Percentiles rank a stretch among this genome's conserved stretches.
Evolutionary conservation across 2,113 vertebrate genomes (phyloP).

Genomic region (Rhinoderma darwinii): DNA sequence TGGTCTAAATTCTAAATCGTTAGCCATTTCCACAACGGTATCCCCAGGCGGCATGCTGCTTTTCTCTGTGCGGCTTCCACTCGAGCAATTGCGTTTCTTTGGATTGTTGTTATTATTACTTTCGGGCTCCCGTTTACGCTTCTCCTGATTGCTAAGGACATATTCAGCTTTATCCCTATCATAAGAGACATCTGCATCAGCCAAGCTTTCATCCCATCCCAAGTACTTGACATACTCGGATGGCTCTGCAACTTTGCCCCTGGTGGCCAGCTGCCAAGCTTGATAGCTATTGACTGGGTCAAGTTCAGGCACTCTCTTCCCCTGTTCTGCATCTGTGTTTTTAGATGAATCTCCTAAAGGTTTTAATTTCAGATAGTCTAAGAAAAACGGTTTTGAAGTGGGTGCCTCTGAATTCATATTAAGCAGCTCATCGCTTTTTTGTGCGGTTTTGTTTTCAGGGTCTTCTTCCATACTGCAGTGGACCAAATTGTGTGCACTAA

Average conservation of each 20-base stretch:
- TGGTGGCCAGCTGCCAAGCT: constrained; percentile 92
- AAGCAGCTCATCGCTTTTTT: constrained; percentile 37
- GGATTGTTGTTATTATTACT: constrained; percentile 66
- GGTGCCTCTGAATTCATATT: constrained; percentile 69
- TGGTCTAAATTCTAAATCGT: constrained; percentile 82
- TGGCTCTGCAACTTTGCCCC: constrained; percentile 87
- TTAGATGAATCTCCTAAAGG: constrained; percentile 68
- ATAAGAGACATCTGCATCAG: constrained; percentile 78
- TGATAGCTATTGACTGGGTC: constrained; percentile 95
- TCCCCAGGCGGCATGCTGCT: constrained; percentile 66
- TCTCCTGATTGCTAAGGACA: constrained; percentile 82
- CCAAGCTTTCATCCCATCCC: constrained; percentile 78
- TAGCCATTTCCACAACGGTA: constrained; percentile 69
- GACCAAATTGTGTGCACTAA: constrained; percentile 84
- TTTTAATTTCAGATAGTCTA: constrained; percentile 82
- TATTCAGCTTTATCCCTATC: constrained; percentile 86
- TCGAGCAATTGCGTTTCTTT: constrained; percentile 71
- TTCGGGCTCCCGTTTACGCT: constrained; percentile 82
- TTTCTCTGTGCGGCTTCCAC: constrained; percentile 69
- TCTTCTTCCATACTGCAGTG: constrained; percentile 73
- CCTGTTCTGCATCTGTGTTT: constrained; percentile 69
- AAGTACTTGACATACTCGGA: constrained; percentile 80
- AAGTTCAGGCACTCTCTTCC: constrained; percentile 85
- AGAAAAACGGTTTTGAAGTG: constrained; percentile 79
- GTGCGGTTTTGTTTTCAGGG: constrained; percentile 54